These are phyloP conservation scores for Bombus superbus DNA, from an alignment of 1,140 invertebrate genomes.

Conservation along the genomic window DNA sequence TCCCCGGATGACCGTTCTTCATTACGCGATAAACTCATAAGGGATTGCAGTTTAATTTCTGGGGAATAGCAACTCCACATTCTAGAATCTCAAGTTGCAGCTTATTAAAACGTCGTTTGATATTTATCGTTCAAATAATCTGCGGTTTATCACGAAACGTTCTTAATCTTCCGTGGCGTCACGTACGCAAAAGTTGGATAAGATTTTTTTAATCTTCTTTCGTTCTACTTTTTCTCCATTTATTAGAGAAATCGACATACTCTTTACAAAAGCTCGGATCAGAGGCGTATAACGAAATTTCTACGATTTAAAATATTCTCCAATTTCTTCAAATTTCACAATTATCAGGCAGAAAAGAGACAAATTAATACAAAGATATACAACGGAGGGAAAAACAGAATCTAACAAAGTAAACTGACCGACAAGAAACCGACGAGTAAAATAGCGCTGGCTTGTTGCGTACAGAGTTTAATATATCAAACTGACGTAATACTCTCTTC, in stretches of 20 bases:
- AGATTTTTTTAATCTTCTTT: too few species aligned
- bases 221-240: neutral
- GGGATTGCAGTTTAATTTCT: neutral
- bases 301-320: too few species aligned
- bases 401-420: neutral
- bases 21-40: neutral
- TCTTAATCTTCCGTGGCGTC: neutral
- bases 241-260: neutral
- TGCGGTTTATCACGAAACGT: neutral
- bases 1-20: neutral
- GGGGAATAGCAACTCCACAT: neutral
- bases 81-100: too few species aligned
- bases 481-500: neutral
- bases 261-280: neutral
- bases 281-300: too few species aligned
- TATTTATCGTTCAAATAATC: neutral
- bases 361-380: too few species aligned
- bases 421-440: neutral
- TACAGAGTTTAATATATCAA: neutral
- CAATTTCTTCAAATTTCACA: too few species aligned
- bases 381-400: neutral
- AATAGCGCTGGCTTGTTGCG: neutral
- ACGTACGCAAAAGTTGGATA: neutral
- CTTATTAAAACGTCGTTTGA: neutral
- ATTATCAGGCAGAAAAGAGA: too few species aligned